A percentile compares a stretch with the other conserved stretches of the same genome.
phyloP scores from a whole-genome alignment of 2,888 invertebrate genomes.

The Lathronympha strigana region DNA sequence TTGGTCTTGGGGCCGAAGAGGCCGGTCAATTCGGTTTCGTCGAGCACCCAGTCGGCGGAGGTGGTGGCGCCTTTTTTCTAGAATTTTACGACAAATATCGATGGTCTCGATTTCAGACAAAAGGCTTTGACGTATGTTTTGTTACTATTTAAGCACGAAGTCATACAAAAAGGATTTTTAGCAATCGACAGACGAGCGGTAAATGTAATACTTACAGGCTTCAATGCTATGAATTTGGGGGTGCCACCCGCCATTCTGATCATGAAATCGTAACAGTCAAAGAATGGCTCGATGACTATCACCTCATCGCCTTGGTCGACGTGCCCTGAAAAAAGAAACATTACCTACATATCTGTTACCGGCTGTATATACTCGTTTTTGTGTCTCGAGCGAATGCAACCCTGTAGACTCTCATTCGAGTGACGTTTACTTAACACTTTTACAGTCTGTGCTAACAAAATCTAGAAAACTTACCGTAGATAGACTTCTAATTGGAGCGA shows the following conservation, averaged over 20 bases:
- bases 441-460: too few species aligned
- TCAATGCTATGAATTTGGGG: constrained; percentile 93
- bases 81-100: constrained; percentile 8
- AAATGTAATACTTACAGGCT: constrained; percentile 85
- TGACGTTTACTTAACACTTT: too few species aligned
- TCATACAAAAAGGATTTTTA: too few species aligned
- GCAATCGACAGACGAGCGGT: too few species aligned
- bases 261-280: constrained; percentile 99
- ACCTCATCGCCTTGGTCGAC: constrained; percentile 95
- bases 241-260: constrained; percentile 93
- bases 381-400: too few species aligned
- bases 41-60: constrained; percentile 95
- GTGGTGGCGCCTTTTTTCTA: constrained; percentile 80
- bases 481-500: too few species aligned
- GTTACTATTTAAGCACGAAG: neutral
- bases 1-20: constrained; percentile 96
- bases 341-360: too few species aligned
- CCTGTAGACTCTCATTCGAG: too few species aligned
- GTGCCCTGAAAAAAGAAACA: constrained; percentile 84
- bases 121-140: neutral
- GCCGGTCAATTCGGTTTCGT: constrained; percentile 90
- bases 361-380: too few species aligned
- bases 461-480: too few species aligned
- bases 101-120: neutral
- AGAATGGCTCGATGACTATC: constrained; percentile 99